Percentiles rank a stretch among this genome's conserved stretches.
phyloP scores from a whole-genome alignment of 2,113 vertebrate genomes.

The Gopherus evgoodei region DNA sequence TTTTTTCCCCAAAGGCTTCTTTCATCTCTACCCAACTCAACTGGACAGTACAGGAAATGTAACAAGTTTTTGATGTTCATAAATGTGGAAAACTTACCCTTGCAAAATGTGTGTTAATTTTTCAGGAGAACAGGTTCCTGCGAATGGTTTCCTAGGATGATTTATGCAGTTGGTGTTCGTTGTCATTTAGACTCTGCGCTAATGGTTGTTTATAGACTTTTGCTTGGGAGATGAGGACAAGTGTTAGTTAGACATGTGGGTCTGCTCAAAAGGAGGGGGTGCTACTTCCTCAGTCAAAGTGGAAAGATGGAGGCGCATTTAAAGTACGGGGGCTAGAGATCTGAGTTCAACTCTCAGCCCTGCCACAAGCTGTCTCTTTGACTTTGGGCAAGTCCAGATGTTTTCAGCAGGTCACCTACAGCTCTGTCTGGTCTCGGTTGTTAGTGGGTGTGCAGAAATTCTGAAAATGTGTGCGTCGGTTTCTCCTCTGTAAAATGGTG shows the following conservation, averaged over 20 bases:
- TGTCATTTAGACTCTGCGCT: not conserved
- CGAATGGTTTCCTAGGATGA: not conserved
- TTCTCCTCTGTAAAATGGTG: accelerated
- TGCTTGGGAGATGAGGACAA: not conserved
- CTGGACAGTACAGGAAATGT: accelerated
- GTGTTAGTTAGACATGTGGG: not conserved
- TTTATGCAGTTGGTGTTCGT: not conserved
- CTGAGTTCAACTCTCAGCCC: accelerated
- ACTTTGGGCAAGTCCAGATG: not conserved
- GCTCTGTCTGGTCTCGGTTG: not conserved
- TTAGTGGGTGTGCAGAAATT: accelerated
- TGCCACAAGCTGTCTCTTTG: not conserved
- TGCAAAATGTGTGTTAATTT: not conserved
- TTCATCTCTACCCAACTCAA: not conserved
- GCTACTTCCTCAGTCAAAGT: not conserved
- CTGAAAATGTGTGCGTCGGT: accelerated
- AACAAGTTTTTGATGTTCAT: not conserved
- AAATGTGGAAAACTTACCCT: not conserved
- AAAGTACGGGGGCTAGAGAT: accelerated
- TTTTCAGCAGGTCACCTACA: not conserved
- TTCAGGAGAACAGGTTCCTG: not conserved
- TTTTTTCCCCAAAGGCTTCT: slow-evolving; percentile 15
- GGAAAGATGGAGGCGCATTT: accelerated
- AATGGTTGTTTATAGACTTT: not conserved
- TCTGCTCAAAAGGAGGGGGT: not conserved